phyloP scores from a whole-genome alignment of 2,113 vertebrate genomes.

The Raja brachyura region DNA sequence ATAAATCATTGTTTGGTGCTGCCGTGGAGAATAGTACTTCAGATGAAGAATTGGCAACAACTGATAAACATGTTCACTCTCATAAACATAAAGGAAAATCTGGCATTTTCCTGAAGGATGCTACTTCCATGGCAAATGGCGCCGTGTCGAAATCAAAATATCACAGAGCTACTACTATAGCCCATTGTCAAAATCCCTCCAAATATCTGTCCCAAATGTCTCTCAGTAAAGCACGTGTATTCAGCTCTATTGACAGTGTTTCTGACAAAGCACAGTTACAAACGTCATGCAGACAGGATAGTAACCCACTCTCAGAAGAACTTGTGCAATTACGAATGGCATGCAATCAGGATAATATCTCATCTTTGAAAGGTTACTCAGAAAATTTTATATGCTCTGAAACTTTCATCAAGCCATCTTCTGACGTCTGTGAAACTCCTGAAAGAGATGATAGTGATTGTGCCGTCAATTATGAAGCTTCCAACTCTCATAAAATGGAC shows the following conservation, averaged over 20 bases:
- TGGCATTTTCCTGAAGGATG: background rate
- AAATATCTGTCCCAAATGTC: background rate
- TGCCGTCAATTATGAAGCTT: background rate
- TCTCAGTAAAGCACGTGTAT: background rate
- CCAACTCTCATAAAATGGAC: background rate
- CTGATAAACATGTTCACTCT: background rate
- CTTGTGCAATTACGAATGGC: background rate
- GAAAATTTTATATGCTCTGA: slow-evolving; percentile 38
- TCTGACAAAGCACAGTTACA: slow-evolving; percentile 35
- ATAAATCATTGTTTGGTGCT: background rate
- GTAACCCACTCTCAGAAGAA: slow-evolving; percentile 42
- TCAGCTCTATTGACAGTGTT: slow-evolving; percentile 12
- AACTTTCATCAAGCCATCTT: slow-evolving; percentile 38
- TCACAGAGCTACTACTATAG: background rate
- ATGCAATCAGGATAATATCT: slow-evolving; percentile 41
- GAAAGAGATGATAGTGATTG: slow-evolving; percentile 59
- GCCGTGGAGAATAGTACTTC: background rate
- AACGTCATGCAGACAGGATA: background rate
- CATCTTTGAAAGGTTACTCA: slow-evolving; percentile 37
- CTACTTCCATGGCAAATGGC: background rate
- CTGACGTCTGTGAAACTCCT: slow-evolving; percentile 56
- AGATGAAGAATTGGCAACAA: slow-evolving; percentile 8
- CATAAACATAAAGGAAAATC: background rate
- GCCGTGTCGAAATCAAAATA: background rate
- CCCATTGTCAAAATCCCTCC: background rate